Evolutionary conservation across 1,140 invertebrate species (phyloP).

Genomic region (Pinna nobilis): DNA sequence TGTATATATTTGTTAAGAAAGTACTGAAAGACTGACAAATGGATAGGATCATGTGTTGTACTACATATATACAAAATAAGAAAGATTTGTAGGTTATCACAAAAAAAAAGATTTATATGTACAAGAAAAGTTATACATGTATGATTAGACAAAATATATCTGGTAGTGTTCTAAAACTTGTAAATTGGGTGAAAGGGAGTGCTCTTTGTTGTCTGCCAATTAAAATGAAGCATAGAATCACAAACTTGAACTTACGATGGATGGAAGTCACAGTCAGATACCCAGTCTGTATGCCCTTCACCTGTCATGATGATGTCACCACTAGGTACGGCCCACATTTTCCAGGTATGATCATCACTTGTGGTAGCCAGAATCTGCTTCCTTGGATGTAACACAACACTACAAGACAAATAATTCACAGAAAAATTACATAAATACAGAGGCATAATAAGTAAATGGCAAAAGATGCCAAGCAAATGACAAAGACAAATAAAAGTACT

Average conservation of each 20-base stretch:
- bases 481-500: background rate
- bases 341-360: slow-evolving; percentile 75
- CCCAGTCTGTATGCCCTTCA: slow-evolving; percentile 75
- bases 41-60: too few relatives aligned
- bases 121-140: too few relatives aligned
- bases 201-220: too few relatives aligned
- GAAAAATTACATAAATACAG: background rate
- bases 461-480: background rate
- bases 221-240: background rate
- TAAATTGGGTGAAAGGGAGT: too few relatives aligned
- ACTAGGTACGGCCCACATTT: slow-evolving; percentile 73
- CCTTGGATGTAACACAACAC: slow-evolving; percentile 71
- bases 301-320: slow-evolving; percentile 74
- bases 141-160: too few relatives aligned
- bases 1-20: too few relatives aligned
- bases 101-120: too few relatives aligned
- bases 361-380: slow-evolving; percentile 73
- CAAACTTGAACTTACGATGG: slow-evolving; percentile 65
- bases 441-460: background rate
- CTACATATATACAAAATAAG: too few relatives aligned
- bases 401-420: slow-evolving; percentile 43
- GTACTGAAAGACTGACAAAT: too few relatives aligned
- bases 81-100: too few relatives aligned
- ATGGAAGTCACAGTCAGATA: slow-evolving; percentile 74
- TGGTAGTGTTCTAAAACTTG: too few relatives aligned